Base-by-base conservation (phyloP, 1,140 invertebrate genomes). In the Papilio polyxenes region DNA sequence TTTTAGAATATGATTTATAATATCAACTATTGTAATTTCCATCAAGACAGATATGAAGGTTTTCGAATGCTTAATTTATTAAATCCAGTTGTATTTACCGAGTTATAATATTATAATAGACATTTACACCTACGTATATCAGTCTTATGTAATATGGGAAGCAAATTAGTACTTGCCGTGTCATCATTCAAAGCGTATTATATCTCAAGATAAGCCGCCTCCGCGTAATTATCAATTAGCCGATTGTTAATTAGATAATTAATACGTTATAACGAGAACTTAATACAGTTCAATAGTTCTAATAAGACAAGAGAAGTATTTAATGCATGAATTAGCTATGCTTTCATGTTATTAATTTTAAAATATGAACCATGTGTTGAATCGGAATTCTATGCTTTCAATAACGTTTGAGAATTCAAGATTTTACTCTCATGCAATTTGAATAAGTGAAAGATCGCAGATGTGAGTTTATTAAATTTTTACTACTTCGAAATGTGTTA, bases 241-340 rank as follows among this genome's bases (percentile, higher is more conserved):
- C 78, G 59, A 80, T 80, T 80, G 78, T 80, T 80, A 80, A 80
- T 80, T 49, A 80, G 59, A 62, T 78, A 78, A 78, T 80, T 80
- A 80, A 69, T 80, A 59, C 69, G 15, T 78, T 80, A 80, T 80
- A 80, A 80, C 59, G 78, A 80, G 37, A 69, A 40, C 17, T 79
- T 80, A 80, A 80, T 80, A 80, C 44, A 40, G 59, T 69, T 80
- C 78, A 65, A 65, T 80, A 80, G 56, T 69, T 59, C 9, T 48
- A n/a, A 62, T 59, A 62, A 59, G 49, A 17, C 7, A 31, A 23
- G 23, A 40, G 5, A 31, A 31, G 23, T 31, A 62, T 78, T 40
- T 23, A 20, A 59, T 37, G 4, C 49, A 49, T 13, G 20, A 7
- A 49, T 40, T 31, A 17, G 20, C 59, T n/a, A 59, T 13, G 62